These are phyloP conservation scores for Vollenhovia emeryi DNA, from an alignment of 1,140 invertebrate genomes.

Conservation along the genomic window DNA sequence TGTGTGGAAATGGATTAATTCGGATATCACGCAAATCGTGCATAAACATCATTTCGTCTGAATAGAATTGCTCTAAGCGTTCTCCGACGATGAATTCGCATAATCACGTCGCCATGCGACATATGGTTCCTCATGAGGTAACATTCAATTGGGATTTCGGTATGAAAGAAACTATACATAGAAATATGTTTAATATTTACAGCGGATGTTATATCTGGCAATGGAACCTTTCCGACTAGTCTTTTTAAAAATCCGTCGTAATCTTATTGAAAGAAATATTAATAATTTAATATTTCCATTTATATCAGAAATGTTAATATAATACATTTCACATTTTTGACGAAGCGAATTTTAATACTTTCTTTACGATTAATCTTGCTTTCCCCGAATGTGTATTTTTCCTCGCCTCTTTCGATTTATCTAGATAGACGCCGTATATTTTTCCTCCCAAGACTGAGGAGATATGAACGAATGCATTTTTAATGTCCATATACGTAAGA, in stretches of 20 bases:
- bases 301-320: not conserved
- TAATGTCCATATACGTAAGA: constrained; percentile 23
- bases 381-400: not conserved
- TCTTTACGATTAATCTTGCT: not conserved
- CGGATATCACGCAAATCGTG: constrained; percentile 38
- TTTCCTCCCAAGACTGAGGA: constrained; percentile 9
- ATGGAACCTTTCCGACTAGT: not conserved
- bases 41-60: constrained; percentile 44
- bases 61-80: constrained; percentile 45
- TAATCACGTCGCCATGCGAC: constrained; percentile 1
- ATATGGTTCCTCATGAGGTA: constrained; percentile 13
- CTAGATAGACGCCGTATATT: constrained; percentile 6
- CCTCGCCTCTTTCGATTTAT: not conserved
- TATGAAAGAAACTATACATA: not conserved
- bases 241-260: not conserved
- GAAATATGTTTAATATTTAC: constrained; percentile 2
- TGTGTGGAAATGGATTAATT: constrained; percentile 68
- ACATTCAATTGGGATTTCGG: not conserved
- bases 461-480: constrained; percentile 44
- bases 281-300: not conserved
- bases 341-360: not conserved
- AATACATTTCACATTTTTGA: constrained; percentile 16
- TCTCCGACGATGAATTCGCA: not conserved
- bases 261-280: not conserved
- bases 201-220: not conserved